Evolutionary conservation across 2,797 vertebrate genomes (phyloP), one percentile per base, ranked within the genome.

Genomic region (Staurois parvus): DNA sequence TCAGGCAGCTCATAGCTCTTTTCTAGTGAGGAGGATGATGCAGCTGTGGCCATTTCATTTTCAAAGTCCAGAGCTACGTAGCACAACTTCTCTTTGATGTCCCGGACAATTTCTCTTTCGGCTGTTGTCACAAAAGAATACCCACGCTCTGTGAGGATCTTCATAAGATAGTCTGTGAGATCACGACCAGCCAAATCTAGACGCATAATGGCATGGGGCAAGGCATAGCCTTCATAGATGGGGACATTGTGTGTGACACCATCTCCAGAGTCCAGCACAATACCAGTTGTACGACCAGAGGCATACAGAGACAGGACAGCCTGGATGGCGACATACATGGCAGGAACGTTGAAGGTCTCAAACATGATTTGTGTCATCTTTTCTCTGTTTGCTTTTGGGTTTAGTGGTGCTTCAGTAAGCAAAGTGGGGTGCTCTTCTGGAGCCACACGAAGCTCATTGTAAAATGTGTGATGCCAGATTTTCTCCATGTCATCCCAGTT

Each of bases 331-430:
- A 93, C 94, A 32, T 93, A 93, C 94, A 92, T 94, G 84, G 93
- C 94, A 42, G 94, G 91, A 67, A 94, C 92, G 1, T 93, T 94
- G 56, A 93, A 92, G 68, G 93, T 95, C 90, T 95, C 93, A 21
- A 94, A 95, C 92, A 95, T 94, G 90, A 95, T 94, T 93, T 96
- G 89, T 62, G 94, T 95, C 95, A 95, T 96, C 92, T 94, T 95
- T 83, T 95, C 94, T 59, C 93, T 88, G 92, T 95, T 95, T 84
- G 93, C 91, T 87, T 94, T 95, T 83, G 95, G 94, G 89, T 95
- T 95, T 7, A 94, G 90, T 21, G 94, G 93, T 19, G 94, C 94
- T 84, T 96, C 95, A 0, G 94, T 95, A 76, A 95, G 91, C 83
- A 95, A 92, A 72, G 94, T 92, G 8, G 94, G 94, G 45, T 95